Evolutionary conservation across 1,140 invertebrate species (phyloP), one percentile per base, ranked within the genome.

Genomic region (Lepeophtheirus salmonis): DNA sequence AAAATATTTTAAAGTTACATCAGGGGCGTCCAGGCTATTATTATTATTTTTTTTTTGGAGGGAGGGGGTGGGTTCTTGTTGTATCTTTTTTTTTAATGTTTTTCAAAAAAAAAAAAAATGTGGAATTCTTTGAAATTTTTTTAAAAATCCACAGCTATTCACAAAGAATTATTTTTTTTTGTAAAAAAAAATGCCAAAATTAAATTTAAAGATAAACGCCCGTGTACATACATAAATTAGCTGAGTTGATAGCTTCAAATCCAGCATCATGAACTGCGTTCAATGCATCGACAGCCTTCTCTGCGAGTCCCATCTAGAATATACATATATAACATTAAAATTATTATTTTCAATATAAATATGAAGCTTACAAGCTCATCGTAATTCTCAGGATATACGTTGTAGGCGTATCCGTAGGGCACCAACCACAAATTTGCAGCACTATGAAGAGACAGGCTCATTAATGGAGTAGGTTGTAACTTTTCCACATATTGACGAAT

Each of bases 321-420:
- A n/a, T 49, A 81, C 4, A 57, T 41, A 10, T 41, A 41, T 41
- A 41, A 10, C 30, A 10, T n/a, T 41, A 41, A 10, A n/a, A n/a
- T 10, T 41, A 41, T 10, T 41, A 41, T n/a, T 10, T 21, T n/a
- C n/a, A n/a, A 51, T 63, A 0, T 41, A 10, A 41, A 41, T 41
- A 16, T 41, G 18, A 23, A n/a, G n/a, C 65, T 62, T 52, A 66
- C 65, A 63, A 70, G 54, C 23, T 72, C 68, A 14, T 65, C 17
- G 62, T 67, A 68, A 62, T 70, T 65, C 17, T 64, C 54, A 3
- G 71, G 69, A 16, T 57, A 57, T 10, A 67, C 56, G 49, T 61
- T 61, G 14, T 58, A 58, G 20, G 64, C 67, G 20, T 67, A 70
- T 26, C 55, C 55, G 14, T 57, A 57, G 21, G 55, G 55, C 16